Base-by-base conservation (phyloP, 2,888 invertebrate genomes). In the Myopa testacea region DNA sequence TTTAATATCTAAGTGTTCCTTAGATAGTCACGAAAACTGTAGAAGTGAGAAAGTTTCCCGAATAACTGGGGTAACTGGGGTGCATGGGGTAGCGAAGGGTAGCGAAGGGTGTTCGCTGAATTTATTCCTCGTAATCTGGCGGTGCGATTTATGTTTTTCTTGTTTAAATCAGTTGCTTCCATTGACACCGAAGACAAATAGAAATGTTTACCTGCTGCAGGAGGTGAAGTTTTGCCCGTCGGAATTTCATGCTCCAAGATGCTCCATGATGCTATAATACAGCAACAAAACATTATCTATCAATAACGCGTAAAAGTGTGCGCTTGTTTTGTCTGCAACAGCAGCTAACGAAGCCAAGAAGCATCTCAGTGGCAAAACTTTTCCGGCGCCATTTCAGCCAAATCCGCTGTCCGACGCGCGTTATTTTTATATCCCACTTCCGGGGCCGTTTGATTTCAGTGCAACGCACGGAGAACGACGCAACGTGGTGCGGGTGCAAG, bases 131-230 rank as follows among this genome's bases (percentile, higher is more conserved):
- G 55, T 55, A 55, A n/a, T 45, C 55, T n/a, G 55, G 69, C 52
- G 70, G 58, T 68, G 34, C 74, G 70, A 38, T 76, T 77, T 76
- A 77, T 79, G 74, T 71, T 71, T 77, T 77, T 76, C 55, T 79
- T 58, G 60, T 69, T 75, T 68, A 45, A 70, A 68, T 40, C 52
- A 68, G 63, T 26, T 78, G 45, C 69, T 63, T 58, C 58, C 55
- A 73, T 63, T 73, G 73, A 63, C 73, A 73, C 38, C 68, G 68
- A 75, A 75, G 75, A 75, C 67, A 75, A 75, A 75, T 75, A 75
- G 68, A 55, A 75, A 65, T 75, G 68, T 75, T 75, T 75, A 75
- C 67, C 67, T 67, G 67, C 34, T 73, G n/a, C 75, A 62, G 19
- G 10, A 67, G 58, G 65, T 50, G 75, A 75, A 58, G 67, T 75